Evolutionary conservation across 2,888 invertebrate genomes (phyloP).

Genomic region (Pycnomerus fuliginosus): DNA sequence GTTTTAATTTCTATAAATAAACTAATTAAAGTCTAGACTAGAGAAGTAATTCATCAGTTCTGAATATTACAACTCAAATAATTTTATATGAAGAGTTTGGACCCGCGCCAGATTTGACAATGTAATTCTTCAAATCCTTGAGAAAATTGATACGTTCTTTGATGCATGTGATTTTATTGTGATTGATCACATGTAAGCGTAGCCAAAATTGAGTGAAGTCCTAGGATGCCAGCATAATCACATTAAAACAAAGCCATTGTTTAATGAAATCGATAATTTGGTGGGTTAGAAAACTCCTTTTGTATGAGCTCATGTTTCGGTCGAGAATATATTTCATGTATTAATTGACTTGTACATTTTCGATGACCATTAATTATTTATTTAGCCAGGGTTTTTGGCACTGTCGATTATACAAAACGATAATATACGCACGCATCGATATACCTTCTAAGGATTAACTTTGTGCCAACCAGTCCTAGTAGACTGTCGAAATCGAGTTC

Average conservation of each 20-base stretch:
- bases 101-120: no score
- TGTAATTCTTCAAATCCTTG: no score
- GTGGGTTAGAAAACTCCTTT: constrained; percentile 17
- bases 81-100: no score
- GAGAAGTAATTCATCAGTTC: no score
- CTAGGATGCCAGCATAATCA: constrained; percentile 13
- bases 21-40: no score
- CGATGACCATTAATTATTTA: constrained; percentile 18
- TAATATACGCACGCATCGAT: constrained; percentile 30
- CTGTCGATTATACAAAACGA: constrained; percentile 24
- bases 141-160: no score
- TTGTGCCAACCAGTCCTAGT: constrained; percentile 34
- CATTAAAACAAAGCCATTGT: constrained; percentile 17
- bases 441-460: constrained; percentile 36
- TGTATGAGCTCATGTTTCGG: constrained; percentile 12
- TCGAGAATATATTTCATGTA: constrained; percentile 17
- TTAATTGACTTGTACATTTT: constrained; percentile 20
- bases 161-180: no score
- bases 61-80: no score
- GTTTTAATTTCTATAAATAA: no score
- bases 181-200: no score
- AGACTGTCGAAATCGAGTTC: constrained; percentile 37
- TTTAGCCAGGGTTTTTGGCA: constrained; percentile 14
- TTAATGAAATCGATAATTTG: constrained; percentile 15
- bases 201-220: no score